These are phyloP conservation scores for Malthinus seriepunctatus DNA, from an alignment of 2,888 invertebrate genomes.

Conservation along the genomic window DNA sequence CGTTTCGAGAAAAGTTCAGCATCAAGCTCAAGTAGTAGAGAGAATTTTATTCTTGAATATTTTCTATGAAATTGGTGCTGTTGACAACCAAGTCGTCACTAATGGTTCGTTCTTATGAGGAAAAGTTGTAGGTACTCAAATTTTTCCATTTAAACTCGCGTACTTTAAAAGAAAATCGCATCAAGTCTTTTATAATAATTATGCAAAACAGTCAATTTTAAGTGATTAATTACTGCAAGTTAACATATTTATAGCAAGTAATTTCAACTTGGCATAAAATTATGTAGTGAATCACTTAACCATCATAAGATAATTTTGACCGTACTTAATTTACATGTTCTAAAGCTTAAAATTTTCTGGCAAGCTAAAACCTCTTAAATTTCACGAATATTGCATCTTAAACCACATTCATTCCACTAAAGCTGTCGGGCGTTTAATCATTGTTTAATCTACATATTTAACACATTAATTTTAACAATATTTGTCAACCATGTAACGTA, in stretches of 20 bases:
- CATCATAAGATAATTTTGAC: constrained; percentile 13
- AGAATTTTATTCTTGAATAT: no score
- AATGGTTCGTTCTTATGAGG: no score
- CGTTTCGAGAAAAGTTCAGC: no score
- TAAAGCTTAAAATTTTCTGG: constrained; percentile 12
- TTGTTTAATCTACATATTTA: constrained; percentile 31
- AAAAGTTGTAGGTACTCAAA: no score
- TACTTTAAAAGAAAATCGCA: no score
- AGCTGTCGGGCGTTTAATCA: constrained; percentile 13
- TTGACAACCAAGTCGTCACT: no score
- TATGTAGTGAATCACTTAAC: constrained; percentile 5
- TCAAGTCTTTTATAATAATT: no score
- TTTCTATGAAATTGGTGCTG: no score
- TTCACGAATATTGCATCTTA: constrained; percentile 11
- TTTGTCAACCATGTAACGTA: constrained; percentile 20
- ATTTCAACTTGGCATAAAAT: not conserved
- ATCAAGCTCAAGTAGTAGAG: no score
- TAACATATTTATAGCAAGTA: not conserved
- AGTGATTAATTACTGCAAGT: no score
- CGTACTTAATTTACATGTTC: constrained; percentile 16
- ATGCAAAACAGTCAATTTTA: no score
- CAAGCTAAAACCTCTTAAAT: constrained; percentile 14
- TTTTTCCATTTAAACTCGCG: no score
- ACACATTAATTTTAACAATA: constrained; percentile 23
- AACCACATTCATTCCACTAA: constrained; percentile 8